Evolutionary conservation across 1,140 invertebrate species (phyloP).

Genomic region (Hyles euphorbiae): DNA sequence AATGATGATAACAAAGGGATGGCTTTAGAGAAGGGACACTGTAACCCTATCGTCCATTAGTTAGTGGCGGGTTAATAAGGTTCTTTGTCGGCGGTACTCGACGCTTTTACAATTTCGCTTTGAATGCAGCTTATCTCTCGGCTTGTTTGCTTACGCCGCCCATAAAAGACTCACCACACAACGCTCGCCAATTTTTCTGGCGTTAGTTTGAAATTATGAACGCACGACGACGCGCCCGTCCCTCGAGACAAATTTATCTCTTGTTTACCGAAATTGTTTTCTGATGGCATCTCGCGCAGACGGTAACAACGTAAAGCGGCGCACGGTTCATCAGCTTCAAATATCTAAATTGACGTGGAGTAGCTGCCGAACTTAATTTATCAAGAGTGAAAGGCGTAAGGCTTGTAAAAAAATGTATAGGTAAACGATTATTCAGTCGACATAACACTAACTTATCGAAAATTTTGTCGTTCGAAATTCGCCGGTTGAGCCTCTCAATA

Average conservation of each 20-base stretch:
- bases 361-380: too few species aligned
- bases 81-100: conserved; percentile 54
- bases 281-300: too few species aligned
- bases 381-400: too few species aligned
- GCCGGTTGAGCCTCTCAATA: conserved; percentile 38
- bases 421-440: conserved; percentile 18
- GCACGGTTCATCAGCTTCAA: too few species aligned
- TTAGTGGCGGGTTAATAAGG: conserved; percentile 66
- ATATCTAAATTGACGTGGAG: too few species aligned
- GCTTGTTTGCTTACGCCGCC: conserved; percentile 51
- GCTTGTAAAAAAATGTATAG: conserved; percentile 9
- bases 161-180: conserved; percentile 29
- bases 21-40: conserved; percentile 13
- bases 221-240: conserved; percentile 28
- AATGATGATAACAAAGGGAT: conserved; percentile 46
- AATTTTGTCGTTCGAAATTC: conserved; percentile 39
- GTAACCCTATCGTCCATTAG: conserved; percentile 61
- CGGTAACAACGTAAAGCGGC: too few species aligned
- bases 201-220: conserved; percentile 57
- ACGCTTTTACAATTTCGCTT: conserved; percentile 57
- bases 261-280: conserved; percentile 16
- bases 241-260: conserved; percentile 16
- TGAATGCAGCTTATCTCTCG: conserved; percentile 65
- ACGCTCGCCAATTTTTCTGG: conserved; percentile 51
- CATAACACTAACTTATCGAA: conserved; percentile 34